Evolutionary conservation across 2,797 vertebrate genomes (phyloP), one percentile per base, ranked within the genome.

Genomic region (Todus mexicanus): DNA sequence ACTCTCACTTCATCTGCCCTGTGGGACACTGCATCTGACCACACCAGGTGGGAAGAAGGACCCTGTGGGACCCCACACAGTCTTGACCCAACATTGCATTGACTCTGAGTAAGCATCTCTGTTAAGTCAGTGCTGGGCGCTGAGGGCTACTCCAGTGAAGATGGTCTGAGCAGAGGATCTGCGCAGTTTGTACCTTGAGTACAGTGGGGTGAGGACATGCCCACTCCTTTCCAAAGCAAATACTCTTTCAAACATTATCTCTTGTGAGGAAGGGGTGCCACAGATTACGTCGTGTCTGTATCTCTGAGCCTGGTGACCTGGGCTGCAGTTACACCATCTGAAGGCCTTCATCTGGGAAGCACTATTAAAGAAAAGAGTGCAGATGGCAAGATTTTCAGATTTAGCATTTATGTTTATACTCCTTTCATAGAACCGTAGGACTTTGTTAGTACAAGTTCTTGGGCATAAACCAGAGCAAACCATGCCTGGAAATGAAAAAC

Each of bases 401-500:
- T 84, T 50, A 71, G 11, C 45, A 35, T 65, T 42, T 64, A 5
- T 57, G 50, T 71, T 87, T 87, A 40, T 64, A 65, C 8, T 74
- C 22, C 84, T 76, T 54, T 87, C 65, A 54, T 33, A 78, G 73
- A 92, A 84, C 74, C 42, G 0, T 84, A 25, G 21, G 71, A 64
- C 83, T 88, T 81, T 82, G 63, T 82, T 76, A 86, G 54, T 61
- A 12, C 29, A 70, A 86, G 43, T 73, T 60, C 56, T 88, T 92
- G 80, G 66, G 83, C 64, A 79, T 68, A 66, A 94, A 94, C 68
- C 77, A 94, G 94, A 87, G 76, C 56, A 94, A 90, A 84, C 68
- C 22, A 22, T 65, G 61, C 69, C 61, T 89, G 61, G 53, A 82
- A 94, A 83, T 79, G 6, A 87, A 90, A 95, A 84, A 16, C 65